Evolutionary conservation across 2,797 vertebrate species (phyloP).

Genomic region (Manis pentadactyla): DNA sequence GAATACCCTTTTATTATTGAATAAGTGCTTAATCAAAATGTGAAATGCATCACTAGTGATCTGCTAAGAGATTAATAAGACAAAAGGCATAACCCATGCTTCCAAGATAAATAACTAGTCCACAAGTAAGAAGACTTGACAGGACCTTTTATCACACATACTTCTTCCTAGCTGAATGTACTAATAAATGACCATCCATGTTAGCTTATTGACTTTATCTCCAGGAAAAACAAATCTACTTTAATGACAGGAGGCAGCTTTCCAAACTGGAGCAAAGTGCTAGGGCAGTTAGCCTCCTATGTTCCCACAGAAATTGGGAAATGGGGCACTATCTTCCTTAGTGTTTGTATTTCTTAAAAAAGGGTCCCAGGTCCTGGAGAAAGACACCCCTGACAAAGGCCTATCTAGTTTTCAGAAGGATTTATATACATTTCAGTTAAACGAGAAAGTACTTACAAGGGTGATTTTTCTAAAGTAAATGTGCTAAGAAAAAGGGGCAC

Average conservation of each 20-base stretch:
- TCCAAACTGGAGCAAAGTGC: neutral
- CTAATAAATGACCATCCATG: neutral
- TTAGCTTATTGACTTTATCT: neutral
- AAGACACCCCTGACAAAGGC: neutral
- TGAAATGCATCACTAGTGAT: neutral
- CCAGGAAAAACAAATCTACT: neutral
- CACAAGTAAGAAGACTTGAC: neutral
- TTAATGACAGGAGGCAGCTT: neutral
- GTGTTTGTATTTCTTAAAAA: neutral
- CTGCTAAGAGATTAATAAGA: neutral
- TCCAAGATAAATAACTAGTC: neutral
- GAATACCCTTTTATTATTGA: neutral
- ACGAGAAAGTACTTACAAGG: neutral
- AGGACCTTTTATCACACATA: neutral
- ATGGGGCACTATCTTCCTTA: neutral
- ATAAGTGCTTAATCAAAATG: neutral
- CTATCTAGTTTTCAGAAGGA: neutral
- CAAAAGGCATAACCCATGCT: neutral
- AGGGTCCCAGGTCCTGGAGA: neutral
- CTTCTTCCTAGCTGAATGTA: neutral
- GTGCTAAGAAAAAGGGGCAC: neutral
- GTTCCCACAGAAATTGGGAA: neutral
- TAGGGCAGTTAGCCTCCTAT: neutral
- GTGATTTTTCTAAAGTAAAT: neutral
- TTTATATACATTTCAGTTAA: neutral